Percentiles rank a stretch among this genome's conserved stretches.
Evolutionary conservation across 2,113 vertebrate genomes (phyloP).

Genomic region (Poeciliopsis occidentalis): DNA sequence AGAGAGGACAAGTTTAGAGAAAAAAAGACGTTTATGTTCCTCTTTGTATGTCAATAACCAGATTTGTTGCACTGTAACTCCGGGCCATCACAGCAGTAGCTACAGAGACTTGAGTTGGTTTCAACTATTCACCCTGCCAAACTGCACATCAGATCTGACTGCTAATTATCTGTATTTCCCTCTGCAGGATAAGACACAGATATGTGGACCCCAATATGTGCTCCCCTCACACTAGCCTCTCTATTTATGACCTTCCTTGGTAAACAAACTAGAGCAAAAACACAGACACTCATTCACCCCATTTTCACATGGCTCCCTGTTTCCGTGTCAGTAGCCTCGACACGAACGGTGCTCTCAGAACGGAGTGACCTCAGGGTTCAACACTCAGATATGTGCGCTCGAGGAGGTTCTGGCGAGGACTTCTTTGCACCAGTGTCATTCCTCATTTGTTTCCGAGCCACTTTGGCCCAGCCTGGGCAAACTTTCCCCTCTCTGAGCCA

Average conservation of each 20-base stretch:
- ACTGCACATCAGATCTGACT: background rate
- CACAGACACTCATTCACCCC: conserved; percentile 46
- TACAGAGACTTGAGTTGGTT: background rate
- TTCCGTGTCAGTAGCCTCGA: conserved; percentile 45
- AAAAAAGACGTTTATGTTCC: too few relatives aligned
- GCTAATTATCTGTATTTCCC: conserved; percentile 14
- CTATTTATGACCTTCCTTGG: conserved; percentile 18
- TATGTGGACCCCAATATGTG: conserved; percentile 22
- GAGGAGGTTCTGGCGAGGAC: conserved; percentile 59
- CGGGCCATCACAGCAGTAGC: background rate
- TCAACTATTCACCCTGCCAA: background rate
- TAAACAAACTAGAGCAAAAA: conserved; percentile 47
- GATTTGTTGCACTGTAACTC: background rate
- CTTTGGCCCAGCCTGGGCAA: conserved; percentile 68
- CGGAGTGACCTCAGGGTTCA: conserved; percentile 62
- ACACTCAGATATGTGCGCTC: conserved; percentile 70
- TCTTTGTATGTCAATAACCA: background rate
- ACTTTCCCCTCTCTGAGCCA: conserved; percentile 60
- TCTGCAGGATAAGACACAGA: background rate
- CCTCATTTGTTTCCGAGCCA: conserved; percentile 74
- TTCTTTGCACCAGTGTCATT: conserved; percentile 76
- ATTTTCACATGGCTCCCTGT: conserved; percentile 36
- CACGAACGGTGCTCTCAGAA: conserved; percentile 47
- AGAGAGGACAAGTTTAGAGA: too few relatives aligned
- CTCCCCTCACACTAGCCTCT: conserved; percentile 42